Conservation (phyloP, 2,113 vertebrate species). For the Carassius carassius region DNA sequence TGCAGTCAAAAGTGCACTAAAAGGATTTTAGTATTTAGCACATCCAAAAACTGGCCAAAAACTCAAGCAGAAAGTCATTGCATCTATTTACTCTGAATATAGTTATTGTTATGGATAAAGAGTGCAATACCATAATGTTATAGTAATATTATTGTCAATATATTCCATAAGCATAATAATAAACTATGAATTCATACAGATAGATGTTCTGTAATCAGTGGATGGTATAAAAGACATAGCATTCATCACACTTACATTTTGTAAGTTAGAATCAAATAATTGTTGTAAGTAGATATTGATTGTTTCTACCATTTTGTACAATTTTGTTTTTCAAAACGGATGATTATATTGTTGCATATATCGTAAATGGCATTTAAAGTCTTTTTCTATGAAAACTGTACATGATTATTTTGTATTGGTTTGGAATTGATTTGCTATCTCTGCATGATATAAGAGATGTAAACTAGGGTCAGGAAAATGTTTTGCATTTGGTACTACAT, state of each 20-base stretch:
- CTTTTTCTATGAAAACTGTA: slow-evolving; percentile 77
- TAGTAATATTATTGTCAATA: background rate
- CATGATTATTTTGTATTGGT: slow-evolving; percentile 68
- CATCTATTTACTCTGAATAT: background rate
- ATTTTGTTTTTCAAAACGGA: slow-evolving; percentile 71
- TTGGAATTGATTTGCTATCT: slow-evolving; percentile 61
- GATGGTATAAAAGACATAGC: background rate
- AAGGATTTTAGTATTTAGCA: background rate
- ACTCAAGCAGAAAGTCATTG: background rate
- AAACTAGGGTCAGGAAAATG: slow-evolving; percentile 57
- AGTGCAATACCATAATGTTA: slow-evolving; percentile 1
- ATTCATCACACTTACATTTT: background rate
- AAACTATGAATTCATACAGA: background rate
- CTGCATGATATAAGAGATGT: slow-evolving; percentile 72
- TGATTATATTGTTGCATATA: slow-evolving; percentile 72
- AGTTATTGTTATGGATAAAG: background rate
- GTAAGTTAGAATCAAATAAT: slow-evolving; percentile 15
- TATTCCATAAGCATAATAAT: background rate
- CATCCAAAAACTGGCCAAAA: slow-evolving; percentile 3
- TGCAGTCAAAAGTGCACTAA: slow-evolving; percentile 20
- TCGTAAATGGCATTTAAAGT: slow-evolving; percentile 69
- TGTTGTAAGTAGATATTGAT: slow-evolving; percentile 53
- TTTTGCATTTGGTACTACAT: slow-evolving; percentile 81
- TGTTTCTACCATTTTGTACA: slow-evolving; percentile 72
- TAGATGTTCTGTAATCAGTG: background rate